Base-by-base conservation (phyloP, 2,797 vertebrate species). In the Onychomys leucogaster region DNA sequence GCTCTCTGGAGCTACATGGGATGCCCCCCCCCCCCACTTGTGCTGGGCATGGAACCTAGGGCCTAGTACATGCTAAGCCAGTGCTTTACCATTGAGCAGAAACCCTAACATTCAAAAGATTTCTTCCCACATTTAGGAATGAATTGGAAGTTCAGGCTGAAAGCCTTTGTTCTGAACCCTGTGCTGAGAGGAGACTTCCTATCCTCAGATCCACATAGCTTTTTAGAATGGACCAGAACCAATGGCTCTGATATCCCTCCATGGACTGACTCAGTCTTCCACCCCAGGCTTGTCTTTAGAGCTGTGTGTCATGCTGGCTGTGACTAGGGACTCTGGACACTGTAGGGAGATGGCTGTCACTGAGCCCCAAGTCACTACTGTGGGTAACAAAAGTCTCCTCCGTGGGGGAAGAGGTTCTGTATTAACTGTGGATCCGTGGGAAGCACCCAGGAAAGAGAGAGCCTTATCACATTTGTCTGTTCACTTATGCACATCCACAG, bases 261-360 rank as follows among this genome's bases (percentile, higher is more conserved):
- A 0, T 0, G 0, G 27, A 9, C 32, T 14, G 57, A 57, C 23
- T 29, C 19, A 8, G 76, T 10, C 49, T 82, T 10, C 27, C 9
- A 6, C 5, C 37, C 6, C 23, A 2, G 89, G 46, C 10, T 32
- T 8, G 2, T 27, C 19, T 10, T 63, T 14, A 71, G 34, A 9
- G 52, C 71, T 19, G 7, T 0, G 0, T 34, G 57, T 3, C 10
- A 0, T 25, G 55, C 21, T 1, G 65, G 49, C 61, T 83, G 55
- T 27, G 49, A 59, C 61, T 9, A 6, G 52, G 43, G 59, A 71
- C 10, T 0, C 6, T 8, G 71, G 46, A 17, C 5, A 17, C 21
- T 21, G 1, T 0, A 0, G 57, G 34, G 57, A 46, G n/a, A 7
- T 2, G 1, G 61, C 34, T 0, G 3, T 76, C n/a, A 41, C 16